These are phyloP conservation scores for Motacilla alba DNA, from an alignment of 2,113 vertebrate genomes.

Conservation along the genomic window DNA sequence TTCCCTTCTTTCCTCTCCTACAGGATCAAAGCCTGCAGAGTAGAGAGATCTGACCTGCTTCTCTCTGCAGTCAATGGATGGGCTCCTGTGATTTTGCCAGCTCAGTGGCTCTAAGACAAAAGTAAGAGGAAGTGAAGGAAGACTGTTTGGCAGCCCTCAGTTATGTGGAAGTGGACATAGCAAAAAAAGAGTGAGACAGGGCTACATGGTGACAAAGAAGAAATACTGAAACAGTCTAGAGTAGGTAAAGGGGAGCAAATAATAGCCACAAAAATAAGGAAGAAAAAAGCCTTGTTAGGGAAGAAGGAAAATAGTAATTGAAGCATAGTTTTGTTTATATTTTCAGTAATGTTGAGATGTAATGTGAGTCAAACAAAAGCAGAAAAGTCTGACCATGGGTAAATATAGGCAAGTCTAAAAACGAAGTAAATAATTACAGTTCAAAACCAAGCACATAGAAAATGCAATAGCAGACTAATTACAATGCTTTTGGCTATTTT, in stretches of 20 bases:
- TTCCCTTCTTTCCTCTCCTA: not conserved
- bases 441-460: not conserved
- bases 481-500: not conserved
- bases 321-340: not conserved
- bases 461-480: not conserved
- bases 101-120: not conserved
- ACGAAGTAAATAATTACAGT: not conserved
- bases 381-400: not conserved
- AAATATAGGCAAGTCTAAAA: not conserved
- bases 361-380: not conserved
- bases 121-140: not conserved
- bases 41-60: not conserved
- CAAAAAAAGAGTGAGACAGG: not conserved
- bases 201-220: not conserved
- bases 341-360: not conserved
- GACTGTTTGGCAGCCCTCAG: not conserved
- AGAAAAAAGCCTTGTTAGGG: not conserved
- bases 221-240: not conserved
- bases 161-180: not conserved
- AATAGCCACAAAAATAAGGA: not conserved
- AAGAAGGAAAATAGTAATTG: not conserved
- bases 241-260: not conserved
- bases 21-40: not conserved
- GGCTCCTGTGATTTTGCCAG: not conserved
- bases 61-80: not conserved